Conservation (phyloP, 2,113 vertebrate genomes). For the Micronycteris hirsuta region DNA sequence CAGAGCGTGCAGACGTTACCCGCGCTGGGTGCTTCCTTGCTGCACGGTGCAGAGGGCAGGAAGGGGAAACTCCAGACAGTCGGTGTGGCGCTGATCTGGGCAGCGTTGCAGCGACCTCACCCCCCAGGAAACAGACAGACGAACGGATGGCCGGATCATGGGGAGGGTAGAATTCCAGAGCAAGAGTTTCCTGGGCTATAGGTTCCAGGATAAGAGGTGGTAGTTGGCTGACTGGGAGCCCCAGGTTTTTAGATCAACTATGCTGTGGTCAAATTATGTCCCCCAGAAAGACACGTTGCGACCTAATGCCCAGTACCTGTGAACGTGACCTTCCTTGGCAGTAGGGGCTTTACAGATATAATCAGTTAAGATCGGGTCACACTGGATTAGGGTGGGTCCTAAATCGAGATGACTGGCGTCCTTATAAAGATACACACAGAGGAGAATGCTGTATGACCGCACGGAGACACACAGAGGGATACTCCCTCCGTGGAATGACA, state of each 20-base stretch:
- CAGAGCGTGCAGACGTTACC: fast-evolving
- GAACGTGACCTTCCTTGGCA: background rate
- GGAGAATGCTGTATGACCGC: fast-evolving
- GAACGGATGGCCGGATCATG: fast-evolving
- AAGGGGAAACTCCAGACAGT: fast-evolving
- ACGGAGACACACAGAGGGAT: background rate
- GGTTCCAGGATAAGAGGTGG: background rate
- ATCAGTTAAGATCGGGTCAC: background rate
- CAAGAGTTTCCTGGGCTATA: too few species aligned
- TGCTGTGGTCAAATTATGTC: fast-evolving
- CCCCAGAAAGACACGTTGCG: background rate
- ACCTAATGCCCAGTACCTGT: fast-evolving
- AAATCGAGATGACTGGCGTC: fast-evolving
- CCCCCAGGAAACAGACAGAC: background rate
- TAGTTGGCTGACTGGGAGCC: background rate
- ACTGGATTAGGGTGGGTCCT: background rate
- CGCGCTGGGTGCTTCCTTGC: background rate
- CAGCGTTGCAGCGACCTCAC: background rate
- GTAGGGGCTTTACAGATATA: background rate
- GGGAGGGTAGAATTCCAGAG: background rate
- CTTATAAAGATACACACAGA: fast-evolving
- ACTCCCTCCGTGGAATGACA: fast-evolving
- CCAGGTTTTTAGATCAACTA: background rate
- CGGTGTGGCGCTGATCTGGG: background rate
- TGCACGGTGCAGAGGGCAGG: background rate